A percentile compares a stretch with the other conserved stretches of the same genome.
phyloP scores from a whole-genome alignment of 2,113 vertebrate genomes.

The Ptychochromis oligacanthus region DNA sequence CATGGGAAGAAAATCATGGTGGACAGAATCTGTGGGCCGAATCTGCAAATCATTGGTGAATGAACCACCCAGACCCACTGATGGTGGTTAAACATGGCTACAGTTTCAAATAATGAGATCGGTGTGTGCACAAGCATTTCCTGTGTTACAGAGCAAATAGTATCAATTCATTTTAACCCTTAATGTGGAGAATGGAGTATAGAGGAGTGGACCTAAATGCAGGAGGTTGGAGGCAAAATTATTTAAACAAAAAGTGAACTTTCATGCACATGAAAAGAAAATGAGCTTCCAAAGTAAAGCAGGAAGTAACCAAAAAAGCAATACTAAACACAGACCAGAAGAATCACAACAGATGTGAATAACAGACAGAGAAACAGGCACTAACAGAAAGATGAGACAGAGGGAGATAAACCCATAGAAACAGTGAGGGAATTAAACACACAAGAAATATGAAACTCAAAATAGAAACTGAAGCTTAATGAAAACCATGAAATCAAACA shows the following conservation, averaged over 20 bases:
- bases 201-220: not conserved
- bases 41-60: too few species aligned
- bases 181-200: not conserved
- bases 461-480: not conserved
- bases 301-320: not conserved
- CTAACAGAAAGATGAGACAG: not conserved
- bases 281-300: not conserved
- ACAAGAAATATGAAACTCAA: not conserved
- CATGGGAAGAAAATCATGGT: too few species aligned
- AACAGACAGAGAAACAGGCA: not conserved
- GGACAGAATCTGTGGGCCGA: too few species aligned
- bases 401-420: not conserved
- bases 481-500: not conserved
- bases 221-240: not conserved
- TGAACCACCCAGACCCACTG: too few species aligned
- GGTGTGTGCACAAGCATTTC: too few species aligned
- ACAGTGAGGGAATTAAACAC: not conserved
- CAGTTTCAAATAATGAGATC: too few species aligned
- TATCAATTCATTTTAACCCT: not conserved
- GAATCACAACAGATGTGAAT: not conserved
- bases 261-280: not conserved
- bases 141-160: not conserved
- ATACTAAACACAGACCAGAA: not conserved
- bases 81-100: too few species aligned
- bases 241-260: not conserved